Percentiles rank a stretch among this genome's conserved stretches.
phyloP scores from a whole-genome alignment of 2,113 vertebrate species.

The Pontoporia blainvillei region DNA sequence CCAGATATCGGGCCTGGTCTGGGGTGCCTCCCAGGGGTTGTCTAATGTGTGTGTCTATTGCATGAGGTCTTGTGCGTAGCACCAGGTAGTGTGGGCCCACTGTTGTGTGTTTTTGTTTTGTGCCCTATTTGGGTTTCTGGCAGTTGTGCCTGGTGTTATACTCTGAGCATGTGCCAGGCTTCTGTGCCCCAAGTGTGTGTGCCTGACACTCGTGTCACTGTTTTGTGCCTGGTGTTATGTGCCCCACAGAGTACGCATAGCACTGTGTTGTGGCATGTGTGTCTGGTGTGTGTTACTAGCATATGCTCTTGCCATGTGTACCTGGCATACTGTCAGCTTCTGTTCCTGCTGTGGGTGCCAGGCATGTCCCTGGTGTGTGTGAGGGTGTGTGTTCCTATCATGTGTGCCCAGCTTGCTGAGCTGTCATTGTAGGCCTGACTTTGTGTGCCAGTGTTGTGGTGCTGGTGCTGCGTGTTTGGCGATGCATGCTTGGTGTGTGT shows the following conservation, averaged over 20 bases:
- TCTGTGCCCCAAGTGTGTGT: neutral
- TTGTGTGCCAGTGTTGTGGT: neutral
- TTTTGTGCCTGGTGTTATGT: neutral
- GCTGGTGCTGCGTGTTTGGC: neutral
- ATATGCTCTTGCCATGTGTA: neutral
- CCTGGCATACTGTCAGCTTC: neutral
- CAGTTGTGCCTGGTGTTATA: neutral
- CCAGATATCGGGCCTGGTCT: neutral
- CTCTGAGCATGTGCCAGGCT: neutral
- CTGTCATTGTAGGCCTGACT: neutral
- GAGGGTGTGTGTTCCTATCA: neutral
- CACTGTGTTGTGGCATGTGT: neutral
- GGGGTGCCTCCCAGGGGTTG: neutral
- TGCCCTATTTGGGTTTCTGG: neutral
- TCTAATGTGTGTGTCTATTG: no score
- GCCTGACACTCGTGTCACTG: fast-evolving
- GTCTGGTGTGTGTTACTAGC: neutral
- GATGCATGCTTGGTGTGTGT: fast-evolving
- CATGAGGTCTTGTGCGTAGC: neutral
- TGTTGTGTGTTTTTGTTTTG: no score
- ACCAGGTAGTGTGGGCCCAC: neutral
- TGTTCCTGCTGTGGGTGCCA: neutral
- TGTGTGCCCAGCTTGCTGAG: neutral
- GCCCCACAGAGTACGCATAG: fast-evolving
- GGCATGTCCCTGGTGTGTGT: neutral